Evolutionary conservation across 2,888 invertebrate species (phyloP).

Genomic region (Elmis aenea): DNA sequence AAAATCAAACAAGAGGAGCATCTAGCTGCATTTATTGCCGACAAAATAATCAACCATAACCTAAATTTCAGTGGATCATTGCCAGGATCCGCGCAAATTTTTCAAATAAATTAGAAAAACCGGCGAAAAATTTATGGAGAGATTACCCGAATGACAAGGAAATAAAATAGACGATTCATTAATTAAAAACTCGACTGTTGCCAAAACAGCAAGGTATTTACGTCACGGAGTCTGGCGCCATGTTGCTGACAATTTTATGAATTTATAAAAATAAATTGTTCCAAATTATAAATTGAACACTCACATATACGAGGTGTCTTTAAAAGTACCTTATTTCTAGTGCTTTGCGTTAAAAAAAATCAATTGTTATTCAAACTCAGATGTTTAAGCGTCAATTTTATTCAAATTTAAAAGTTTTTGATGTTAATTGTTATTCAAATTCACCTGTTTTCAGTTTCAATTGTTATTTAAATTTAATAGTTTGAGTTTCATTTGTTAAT

Average conservation of each 20-base stretch:
- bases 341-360: too few species aligned
- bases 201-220: constrained; percentile 6
- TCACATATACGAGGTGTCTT: too few species aligned
- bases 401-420: too few species aligned
- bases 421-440: too few species aligned
- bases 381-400: too few species aligned
- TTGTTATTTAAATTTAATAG: too few species aligned
- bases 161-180: constrained; percentile 15
- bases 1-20: constrained; percentile 3
- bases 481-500: too few species aligned
- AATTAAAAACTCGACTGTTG: constrained; percentile 14
- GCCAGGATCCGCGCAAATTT: constrained; percentile 12
- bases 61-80: constrained; percentile 13
- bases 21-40: too few species aligned
- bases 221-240: constrained; percentile 12
- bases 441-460: too few species aligned
- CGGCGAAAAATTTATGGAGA: constrained; percentile 15
- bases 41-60: too few species aligned
- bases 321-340: too few species aligned
- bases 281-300: constrained; percentile 5
- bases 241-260: constrained; percentile 4
- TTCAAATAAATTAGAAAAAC: constrained; percentile 17
- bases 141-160: constrained; percentile 12
- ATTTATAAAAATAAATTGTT: background rate
- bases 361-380: too few species aligned